Percentiles rank a stretch among this genome's conserved stretches.
phyloP scores from a whole-genome alignment of 2,113 vertebrate genomes.

The Myanophis thanlyinensis region DNA sequence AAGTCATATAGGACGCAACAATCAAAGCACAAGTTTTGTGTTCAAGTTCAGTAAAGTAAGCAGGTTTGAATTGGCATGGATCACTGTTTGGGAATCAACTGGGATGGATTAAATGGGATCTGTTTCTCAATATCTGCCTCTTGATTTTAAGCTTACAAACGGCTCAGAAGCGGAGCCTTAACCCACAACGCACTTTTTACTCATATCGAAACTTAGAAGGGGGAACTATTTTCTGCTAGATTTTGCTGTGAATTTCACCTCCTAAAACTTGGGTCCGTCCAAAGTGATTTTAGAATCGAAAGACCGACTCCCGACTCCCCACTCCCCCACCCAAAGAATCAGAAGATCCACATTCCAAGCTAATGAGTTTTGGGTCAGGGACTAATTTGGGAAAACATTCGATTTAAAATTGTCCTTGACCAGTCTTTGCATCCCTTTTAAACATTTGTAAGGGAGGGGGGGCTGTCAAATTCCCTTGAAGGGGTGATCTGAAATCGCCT shows the following conservation, averaged over 20 bases:
- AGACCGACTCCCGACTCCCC: rapidly evolving
- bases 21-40: neutral
- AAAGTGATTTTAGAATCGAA: neutral
- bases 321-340: neutral
- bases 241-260: neutral
- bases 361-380: neutral
- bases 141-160: neutral
- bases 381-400: neutral
- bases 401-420: neutral
- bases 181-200: neutral
- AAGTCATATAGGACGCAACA: neutral
- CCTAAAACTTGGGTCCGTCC: neutral
- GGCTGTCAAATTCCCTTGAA: neutral
- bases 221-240: neutral
- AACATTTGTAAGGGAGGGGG: neutral
- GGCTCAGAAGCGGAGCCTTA: neutral
- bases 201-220: neutral
- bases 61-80: neutral
- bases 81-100: neutral
- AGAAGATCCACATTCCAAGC: neutral
- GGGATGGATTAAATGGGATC: neutral
- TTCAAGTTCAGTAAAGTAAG: neutral
- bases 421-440: neutral
- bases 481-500: neutral
- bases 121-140: neutral